Conservation (phyloP, 2,888 invertebrate species). For the Heliothis peltigera region DNA sequence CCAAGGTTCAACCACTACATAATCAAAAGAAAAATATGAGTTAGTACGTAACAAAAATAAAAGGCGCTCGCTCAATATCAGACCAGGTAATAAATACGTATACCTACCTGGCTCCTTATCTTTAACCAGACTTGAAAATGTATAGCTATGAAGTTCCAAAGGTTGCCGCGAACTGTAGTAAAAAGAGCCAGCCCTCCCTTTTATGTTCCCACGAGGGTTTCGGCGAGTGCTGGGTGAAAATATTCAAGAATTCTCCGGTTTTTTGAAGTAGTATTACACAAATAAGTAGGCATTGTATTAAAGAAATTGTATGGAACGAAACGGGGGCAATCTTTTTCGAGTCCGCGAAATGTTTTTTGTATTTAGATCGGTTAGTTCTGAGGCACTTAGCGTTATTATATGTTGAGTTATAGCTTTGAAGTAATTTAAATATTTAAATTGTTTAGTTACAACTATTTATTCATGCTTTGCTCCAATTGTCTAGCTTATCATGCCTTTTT, state of each 20-base stretch:
- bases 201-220: constrained; percentile 68
- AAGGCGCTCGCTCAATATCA: constrained; percentile 44
- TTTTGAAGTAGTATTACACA: constrained; percentile 64
- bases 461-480: no score
- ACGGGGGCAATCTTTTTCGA: constrained; percentile 50
- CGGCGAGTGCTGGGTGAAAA: constrained; percentile 68
- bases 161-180: constrained; percentile 62
- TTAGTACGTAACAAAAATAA: constrained; percentile 8
- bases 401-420: constrained; percentile 1
- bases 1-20: constrained; percentile 3
- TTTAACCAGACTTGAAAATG: constrained; percentile 63
- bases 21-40: constrained; percentile 27
- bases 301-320: constrained; percentile 51
- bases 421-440: not conserved
- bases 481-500: no score
- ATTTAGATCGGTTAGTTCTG: constrained; percentile 46
- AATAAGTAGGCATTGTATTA: constrained; percentile 60
- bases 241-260: constrained; percentile 70
- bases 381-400: constrained; percentile 49
- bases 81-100: constrained; percentile 51
- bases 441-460: no score
- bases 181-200: constrained; percentile 68
- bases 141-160: constrained; percentile 69
- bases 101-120: constrained; percentile 63
- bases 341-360: constrained; percentile 33